phyloP scores from a whole-genome alignment of 1,140 invertebrate genomes.

The Drosophila carrolli region DNA sequence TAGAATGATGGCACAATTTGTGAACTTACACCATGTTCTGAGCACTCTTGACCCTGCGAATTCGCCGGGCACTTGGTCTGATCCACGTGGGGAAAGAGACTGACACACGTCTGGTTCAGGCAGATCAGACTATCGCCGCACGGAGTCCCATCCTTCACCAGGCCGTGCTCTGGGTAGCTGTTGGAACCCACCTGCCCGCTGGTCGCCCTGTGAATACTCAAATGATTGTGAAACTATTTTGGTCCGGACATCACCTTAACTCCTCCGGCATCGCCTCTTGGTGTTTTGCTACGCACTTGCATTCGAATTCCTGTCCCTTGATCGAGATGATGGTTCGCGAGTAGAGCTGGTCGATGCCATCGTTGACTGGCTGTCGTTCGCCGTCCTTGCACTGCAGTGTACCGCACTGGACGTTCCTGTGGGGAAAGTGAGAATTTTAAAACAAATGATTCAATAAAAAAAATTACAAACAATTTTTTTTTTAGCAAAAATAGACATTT shows the following conservation, averaged over 20 bases:
- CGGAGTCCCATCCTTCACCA: constrained; percentile 95
- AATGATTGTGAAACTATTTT: background rate
- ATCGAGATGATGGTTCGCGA: constrained; percentile 94
- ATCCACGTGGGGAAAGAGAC: constrained; percentile 92
- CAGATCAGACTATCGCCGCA: constrained; percentile 96
- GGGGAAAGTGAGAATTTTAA: too few species aligned
- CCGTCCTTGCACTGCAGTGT: constrained; percentile 96
- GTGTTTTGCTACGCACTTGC: constrained; percentile 91
- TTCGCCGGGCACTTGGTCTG: constrained; percentile 95
- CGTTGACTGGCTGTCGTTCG: constrained; percentile 90
- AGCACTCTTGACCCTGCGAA: constrained; percentile 95
- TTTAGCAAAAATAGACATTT: too few species aligned
- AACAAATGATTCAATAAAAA: too few species aligned
- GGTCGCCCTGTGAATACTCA: constrained; percentile 87
- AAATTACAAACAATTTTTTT: too few species aligned
- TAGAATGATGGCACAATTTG: background rate
- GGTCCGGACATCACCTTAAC: background rate
- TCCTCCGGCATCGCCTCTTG: background rate
- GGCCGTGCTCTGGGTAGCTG: constrained; percentile 89
- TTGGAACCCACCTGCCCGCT: constrained; percentile 88
- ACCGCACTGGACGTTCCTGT: constrained; percentile 94
- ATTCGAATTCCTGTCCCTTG: constrained; percentile 93
- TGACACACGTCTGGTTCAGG: constrained; percentile 96
- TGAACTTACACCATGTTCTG: constrained; percentile 94
- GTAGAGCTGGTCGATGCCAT: constrained; percentile 91